Evolutionary conservation across 2,113 vertebrate genomes (phyloP), one percentile per base, ranked within the genome.

Genomic region (Stictonetta naevosa): DNA sequence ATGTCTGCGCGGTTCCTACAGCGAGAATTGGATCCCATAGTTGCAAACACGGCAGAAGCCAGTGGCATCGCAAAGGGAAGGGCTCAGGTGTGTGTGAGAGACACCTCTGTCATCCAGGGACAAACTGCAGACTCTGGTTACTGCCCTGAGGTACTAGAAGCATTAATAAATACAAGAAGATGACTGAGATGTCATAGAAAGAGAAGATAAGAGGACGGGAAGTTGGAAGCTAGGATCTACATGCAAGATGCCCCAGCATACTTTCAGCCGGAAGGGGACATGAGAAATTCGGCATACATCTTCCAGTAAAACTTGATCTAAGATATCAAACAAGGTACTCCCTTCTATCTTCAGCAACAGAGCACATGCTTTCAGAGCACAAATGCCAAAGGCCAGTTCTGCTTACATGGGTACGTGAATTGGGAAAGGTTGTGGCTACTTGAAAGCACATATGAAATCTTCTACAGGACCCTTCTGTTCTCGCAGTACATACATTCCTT

Each of bases 11-110:
- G 78, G 66, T 42, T 55, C 25, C 1, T 6, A 29, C 75, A 25
- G 71, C 0, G 3, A 85, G 34, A 16, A 10, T 8, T 3, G 0
- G 3, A 38, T 38, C 56, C 77, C 11, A 2, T 86, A 14, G 2
- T 12, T 60, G 53, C 74, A 40, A 38, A 36, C 17, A 5, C 1
- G 0, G 42, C 1, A 38, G 34, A 60, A 56, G 44, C 21, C 91
- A 40, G 58, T 23, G 78, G 12, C 74, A 38, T 38, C 38, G 38
- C 38, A 38, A 38, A 10, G 38, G 58, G 34, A 83, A 68, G 23
- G 4, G 25, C 42, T 20, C 76, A 34, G 6, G 9, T 29, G 33
- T n/a, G 29, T 1, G 0, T 31, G 20, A 31, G 34, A 31, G 20
- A 6, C 16, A 16, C 56, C 83, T 36, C 42, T 84, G 60, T 62